phyloP scores from a whole-genome alignment of 2,113 vertebrate genomes.

The Pao palembangensis region DNA sequence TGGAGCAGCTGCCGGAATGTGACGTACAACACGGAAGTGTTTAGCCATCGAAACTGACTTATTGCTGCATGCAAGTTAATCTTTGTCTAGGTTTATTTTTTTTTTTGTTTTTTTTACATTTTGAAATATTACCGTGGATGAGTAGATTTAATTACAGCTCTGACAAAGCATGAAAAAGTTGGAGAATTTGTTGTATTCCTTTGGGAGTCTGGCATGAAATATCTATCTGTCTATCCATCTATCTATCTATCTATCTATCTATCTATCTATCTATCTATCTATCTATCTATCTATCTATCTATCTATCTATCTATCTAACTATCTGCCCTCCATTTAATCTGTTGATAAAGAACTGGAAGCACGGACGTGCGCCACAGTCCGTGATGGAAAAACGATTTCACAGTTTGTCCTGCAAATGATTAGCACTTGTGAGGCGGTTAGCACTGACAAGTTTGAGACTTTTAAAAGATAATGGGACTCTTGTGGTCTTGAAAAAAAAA shows the following conservation, averaged over 20 bases:
- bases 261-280: too few relatives aligned
- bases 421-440: background rate
- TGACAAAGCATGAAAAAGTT: constrained; percentile 40
- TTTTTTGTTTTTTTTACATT: constrained; percentile 23
- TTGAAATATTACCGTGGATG: constrained; percentile 41
- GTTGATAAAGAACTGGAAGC: too few relatives aligned
- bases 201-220: constrained; percentile 16
- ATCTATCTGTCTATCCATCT: too few relatives aligned
- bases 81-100: constrained; percentile 33
- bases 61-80: constrained; percentile 42
- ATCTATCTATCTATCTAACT: too few relatives aligned
- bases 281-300: too few relatives aligned
- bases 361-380: too few relatives aligned
- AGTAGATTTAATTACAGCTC: constrained; percentile 41
- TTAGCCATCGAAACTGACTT: constrained; percentile 38
- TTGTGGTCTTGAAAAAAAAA: background rate
- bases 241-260: too few relatives aligned
- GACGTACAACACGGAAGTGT: constrained; percentile 28
- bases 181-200: constrained; percentile 9
- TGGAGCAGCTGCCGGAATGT: constrained; percentile 33
- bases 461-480: background rate
- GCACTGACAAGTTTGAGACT: background rate
- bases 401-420: background rate
- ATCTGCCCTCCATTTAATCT: too few relatives aligned
- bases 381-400: too few relatives aligned